Conservation (phyloP, 1,140 invertebrate species). For the Drosophila oshimai region DNA sequence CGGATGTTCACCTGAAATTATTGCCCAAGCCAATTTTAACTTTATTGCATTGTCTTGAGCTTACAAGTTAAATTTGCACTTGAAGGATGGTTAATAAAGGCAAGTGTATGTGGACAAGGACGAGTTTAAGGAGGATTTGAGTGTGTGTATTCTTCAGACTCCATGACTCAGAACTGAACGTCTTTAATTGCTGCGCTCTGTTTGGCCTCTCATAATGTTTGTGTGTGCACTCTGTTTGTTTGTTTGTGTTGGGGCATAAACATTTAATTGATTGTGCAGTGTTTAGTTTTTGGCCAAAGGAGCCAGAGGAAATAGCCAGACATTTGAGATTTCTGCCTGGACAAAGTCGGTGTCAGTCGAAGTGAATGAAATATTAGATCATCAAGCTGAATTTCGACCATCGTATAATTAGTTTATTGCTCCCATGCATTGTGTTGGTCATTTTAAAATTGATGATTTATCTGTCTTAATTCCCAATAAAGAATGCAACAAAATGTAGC, state of each 20-base stretch:
- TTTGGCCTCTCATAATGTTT: conserved; percentile 51
- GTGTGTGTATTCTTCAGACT: conserved; percentile 10
- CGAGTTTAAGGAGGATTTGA: background rate
- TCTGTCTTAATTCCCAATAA: background rate
- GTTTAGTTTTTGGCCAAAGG: conserved; percentile 24
- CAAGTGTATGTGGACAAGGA: background rate
- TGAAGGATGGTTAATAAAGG: conserved; percentile 50
- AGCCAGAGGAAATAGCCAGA: conserved; percentile 37
- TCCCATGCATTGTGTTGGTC: conserved; percentile 1
- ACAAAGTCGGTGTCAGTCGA: conserved; percentile 20
- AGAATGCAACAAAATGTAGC: conserved; percentile 8
- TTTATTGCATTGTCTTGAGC: conserved; percentile 81
- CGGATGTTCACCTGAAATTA: conserved; percentile 91
- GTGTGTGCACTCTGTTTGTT: conserved; percentile 15
- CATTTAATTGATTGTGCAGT: conserved; percentile 75
- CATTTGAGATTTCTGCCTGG: conserved; percentile 26
- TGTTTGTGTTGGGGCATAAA: conserved; percentile 58
- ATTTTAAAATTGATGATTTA: conserved; percentile 32
- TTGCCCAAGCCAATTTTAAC: conserved; percentile 83
- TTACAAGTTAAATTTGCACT: conserved; percentile 70
- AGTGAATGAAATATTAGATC: conserved; percentile 50
- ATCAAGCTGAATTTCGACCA: background rate
- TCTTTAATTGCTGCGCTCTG: conserved; percentile 77
- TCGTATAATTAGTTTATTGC: too few species aligned
- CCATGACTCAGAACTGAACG: conserved; percentile 33